Evolutionary conservation across 2,113 vertebrate genomes (phyloP), one percentile per base, ranked within the genome.

Genomic region (Saimiri boliviensis): DNA sequence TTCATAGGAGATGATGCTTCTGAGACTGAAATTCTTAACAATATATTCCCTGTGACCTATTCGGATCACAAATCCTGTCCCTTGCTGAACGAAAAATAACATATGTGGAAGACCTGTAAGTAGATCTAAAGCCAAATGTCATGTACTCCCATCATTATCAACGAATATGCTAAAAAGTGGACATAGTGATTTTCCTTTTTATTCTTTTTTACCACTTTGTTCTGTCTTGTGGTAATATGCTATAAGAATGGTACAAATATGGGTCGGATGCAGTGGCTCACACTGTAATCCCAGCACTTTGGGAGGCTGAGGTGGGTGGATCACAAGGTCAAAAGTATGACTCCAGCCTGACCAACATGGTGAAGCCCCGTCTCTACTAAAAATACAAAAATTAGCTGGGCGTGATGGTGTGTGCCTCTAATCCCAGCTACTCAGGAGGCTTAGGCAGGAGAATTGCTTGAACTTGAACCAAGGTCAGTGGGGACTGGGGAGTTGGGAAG

Each of bases 171-270:
- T 66, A 88, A 80, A 66, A 54, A 8, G 11, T 66, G 10, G 30
- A 45, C 76, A 47, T 20, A 70, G 42, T 81, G 60, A 3, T 84
- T 42, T 81, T 73, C 25, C 79, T 82, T 63, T 52, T 70, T 74
- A 35, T 9, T 71, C 86, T 74, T 68, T 70, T 63, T 79, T 54
- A 47, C 10, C 16, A 27, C 79, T 86, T 85, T 68, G 2, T 49
- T 81, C 27, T 96, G 2, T 60, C 23, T 85, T 82, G 3, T 58
- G 45, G 10, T 52, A 80, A 8, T 80, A 74, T 32, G 5, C 54
- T 84, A 21, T 68, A 73, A 87, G 30, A n/a, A 68, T 88, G 68
- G 11, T 37, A 71, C 73, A 96, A 92, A 95, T 88, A 56, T 52
- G 49, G 49, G 49, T 52, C 49, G 4, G 49, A 14, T 52, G 13